Base-by-base conservation (phyloP, 2,888 invertebrate species). In the Drosophila neutralis region DNA sequence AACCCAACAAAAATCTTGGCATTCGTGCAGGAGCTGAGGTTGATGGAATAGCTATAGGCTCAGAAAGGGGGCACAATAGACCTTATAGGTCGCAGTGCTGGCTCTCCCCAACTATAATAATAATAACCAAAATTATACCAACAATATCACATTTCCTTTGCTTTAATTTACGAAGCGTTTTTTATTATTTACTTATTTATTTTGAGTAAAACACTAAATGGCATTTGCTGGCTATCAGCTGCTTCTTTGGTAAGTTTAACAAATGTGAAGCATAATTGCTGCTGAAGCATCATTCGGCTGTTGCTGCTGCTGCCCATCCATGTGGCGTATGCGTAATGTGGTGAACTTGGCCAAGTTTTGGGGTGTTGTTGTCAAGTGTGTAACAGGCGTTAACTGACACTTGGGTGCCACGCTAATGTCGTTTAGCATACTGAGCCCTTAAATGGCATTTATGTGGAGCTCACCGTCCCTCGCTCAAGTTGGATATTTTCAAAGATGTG, bases 341-440 rank as follows among this genome's bases (percentile, higher is more conserved):
- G 27, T 45, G 58, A 77, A 73, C 62, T 68, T 49, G 38, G 62
- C 56, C 73, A 78, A 61, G 51, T 77, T 78, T 78, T 10, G 31
- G 69, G 40, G 21, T 38, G 13, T 57, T 33, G 35, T 29, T 35
- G 35, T 42, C 45, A 48, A 62, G 81, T 70, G 74, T 76, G 77
- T 85, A 87, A 85, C 87, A 87, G 83, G 76, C 87, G 82, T 69
- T 85, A 87, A 87, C 89, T 80, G 85, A 82, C 87, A 87, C 83
- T 89, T 76, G 87, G 78, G 83, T 80, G 83, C 76, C 69, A 76
- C 74, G 81, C 80, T 87, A 87, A 89, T 81, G 87, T 80, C 83
- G 76, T 73, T 87, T 87, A 87, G 82, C 87, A 89, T 87, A 87
- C 87, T 82, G 83, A 83, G 83, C 82, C 80, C 85, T 80, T 89